Conservation (phyloP, 2,113 vertebrate species). For the Trichomycterus rosablanca region DNA sequence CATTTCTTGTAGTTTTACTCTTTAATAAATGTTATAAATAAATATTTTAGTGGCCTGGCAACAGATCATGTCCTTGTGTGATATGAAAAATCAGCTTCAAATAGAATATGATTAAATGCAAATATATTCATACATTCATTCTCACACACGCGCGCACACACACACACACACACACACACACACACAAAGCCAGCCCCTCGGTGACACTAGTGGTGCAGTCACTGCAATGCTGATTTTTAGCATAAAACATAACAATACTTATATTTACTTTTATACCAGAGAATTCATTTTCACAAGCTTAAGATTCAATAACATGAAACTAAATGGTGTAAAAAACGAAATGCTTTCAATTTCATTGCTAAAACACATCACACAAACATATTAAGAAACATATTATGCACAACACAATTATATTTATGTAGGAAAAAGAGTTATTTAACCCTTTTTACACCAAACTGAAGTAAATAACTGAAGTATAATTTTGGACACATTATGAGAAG, state of each 20-base stretch:
- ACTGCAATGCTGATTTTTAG: slow-evolving; percentile 7
- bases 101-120: slow-evolving; percentile 9
- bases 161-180: slow-evolving; percentile 17
- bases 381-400: no score
- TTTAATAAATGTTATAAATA: no score
- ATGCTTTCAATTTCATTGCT: no score
- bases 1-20: no score
- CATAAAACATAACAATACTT: slow-evolving; percentile 7
- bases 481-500: no score
- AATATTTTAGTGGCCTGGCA: neutral
- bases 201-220: neutral
- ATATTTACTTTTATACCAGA: neutral
- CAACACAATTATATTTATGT: no score
- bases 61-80: neutral
- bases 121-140: slow-evolving; percentile 26
- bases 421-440: no score
- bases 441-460: no score
- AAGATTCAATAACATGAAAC: neutral
- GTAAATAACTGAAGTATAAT: no score
- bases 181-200: slow-evolving; percentile 5
- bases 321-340: neutral
- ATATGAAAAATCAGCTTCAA: neutral
- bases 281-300: neutral
- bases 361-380: no score
- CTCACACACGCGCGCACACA: slow-evolving; percentile 41